These are phyloP conservation scores for Seriola rivoliana DNA, from an alignment of 2,113 vertebrate species.

Conservation along the genomic window DNA sequence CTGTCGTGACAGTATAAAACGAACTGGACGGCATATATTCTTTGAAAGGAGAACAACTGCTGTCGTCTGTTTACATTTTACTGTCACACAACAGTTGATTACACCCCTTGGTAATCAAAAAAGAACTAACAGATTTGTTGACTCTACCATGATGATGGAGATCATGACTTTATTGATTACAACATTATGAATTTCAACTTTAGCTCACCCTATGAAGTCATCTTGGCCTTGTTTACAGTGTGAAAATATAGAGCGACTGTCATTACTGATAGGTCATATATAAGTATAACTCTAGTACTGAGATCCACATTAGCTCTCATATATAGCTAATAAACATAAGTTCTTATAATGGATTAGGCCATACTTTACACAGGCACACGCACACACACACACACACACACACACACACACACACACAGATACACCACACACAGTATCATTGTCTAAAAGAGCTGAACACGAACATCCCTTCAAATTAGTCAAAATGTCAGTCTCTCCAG, in stretches of 20 bases:
- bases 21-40: too few species aligned
- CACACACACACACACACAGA: too few species aligned
- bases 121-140: too few species aligned
- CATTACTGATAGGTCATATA: not conserved
- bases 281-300: not conserved
- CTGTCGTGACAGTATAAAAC: too few species aligned
- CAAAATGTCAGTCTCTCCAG: constrained; percentile 59
- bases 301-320: not conserved
- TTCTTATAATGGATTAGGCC: not conserved
- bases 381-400: constrained; percentile 1
- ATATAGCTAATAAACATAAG: constrained; percentile 15
- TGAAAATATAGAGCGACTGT: not conserved
- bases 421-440: constrained; percentile 22
- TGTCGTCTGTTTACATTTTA: too few species aligned
- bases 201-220: not conserved
- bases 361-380: not conserved
- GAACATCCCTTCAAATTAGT: constrained; percentile 55
- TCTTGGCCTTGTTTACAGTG: not conserved
- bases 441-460: constrained; percentile 32
- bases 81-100: too few species aligned
- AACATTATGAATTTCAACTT: not conserved
- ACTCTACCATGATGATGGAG: not conserved
- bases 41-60: too few species aligned
- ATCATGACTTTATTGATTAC: not conserved
- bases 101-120: too few species aligned